Conservation (phyloP, 1,140 invertebrate species). For the Coptotermes formosanus region DNA sequence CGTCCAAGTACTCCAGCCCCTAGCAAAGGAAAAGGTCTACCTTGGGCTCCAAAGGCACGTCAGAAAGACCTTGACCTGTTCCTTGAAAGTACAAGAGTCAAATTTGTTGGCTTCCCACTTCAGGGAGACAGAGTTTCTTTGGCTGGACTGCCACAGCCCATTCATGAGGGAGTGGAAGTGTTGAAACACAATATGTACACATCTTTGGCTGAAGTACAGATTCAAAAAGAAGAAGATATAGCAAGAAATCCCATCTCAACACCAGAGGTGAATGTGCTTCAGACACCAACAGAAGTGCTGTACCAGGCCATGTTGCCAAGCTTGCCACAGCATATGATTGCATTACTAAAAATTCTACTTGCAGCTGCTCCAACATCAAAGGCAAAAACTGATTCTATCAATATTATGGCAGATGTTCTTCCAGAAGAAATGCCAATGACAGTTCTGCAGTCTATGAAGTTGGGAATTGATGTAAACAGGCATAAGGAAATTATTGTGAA, state of each 20-base stretch:
- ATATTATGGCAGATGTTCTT: conserved; percentile 95
- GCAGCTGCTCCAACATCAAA: conserved; percentile 97
- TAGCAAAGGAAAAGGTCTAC: conserved; percentile 59
- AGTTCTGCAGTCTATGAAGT: conserved; percentile 93
- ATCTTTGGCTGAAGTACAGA: conserved; percentile 79
- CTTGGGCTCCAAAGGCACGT: conserved; percentile 95
- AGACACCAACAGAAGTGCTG: conserved; percentile 82
- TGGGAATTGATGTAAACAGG: conserved; percentile 95
- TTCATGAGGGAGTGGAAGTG: conserved; percentile 91
- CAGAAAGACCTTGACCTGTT: conserved; percentile 91
- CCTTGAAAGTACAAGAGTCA: conserved; percentile 84
- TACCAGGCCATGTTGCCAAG: conserved; percentile 91
- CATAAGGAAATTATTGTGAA: conserved; percentile 99
- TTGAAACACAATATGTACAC: conserved; percentile 84
- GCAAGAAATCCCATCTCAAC: conserved; percentile 64
- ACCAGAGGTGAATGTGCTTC: conserved; percentile 67
- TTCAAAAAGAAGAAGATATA: conserved; percentile 80
- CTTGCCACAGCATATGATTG: conserved; percentile 96
- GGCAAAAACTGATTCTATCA: conserved; percentile 97
- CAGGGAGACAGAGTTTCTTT: conserved; percentile 82
- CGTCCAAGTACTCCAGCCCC: conserved; percentile 50
- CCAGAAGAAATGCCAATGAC: conserved; percentile 97
- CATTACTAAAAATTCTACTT: conserved; percentile 92
- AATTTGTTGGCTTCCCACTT: conserved; percentile 93
- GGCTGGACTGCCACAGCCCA: conserved; percentile 90